A percentile compares a stretch with the other conserved stretches of the same genome.
Conservation (phyloP, 2,888 invertebrate genomes). For the Cylindroiulus punctatus region DNA sequence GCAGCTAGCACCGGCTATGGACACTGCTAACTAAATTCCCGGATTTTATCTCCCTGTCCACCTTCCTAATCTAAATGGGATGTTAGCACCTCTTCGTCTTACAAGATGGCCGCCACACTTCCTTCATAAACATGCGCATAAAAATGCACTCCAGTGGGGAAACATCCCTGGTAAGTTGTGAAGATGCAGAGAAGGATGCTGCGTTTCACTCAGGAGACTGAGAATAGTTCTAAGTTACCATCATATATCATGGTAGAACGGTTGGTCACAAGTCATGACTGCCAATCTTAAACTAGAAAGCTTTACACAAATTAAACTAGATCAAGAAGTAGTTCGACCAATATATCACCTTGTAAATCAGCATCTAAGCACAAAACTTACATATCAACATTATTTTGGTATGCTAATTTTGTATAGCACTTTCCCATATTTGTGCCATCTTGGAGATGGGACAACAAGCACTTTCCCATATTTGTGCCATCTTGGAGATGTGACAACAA, state of each 20-base stretch:
- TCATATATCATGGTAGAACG: not conserved
- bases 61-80: constrained; percentile 48
- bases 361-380: no score
- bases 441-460: no score
- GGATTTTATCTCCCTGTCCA: constrained; percentile 6
- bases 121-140: not conserved
- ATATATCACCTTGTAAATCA: no score
- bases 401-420: no score
- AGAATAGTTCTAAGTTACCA: not conserved
- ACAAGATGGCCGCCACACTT: not conserved
- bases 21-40: constrained; percentile 40
- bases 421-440: no score
- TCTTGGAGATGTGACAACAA: not conserved
- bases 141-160: not conserved
- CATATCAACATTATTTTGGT: no score
- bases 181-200: not conserved
- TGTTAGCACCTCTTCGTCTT: constrained; percentile 37
- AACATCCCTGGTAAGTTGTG: not conserved
- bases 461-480: no score
- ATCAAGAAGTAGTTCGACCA: no score
- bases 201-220: no score
- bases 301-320: no score
- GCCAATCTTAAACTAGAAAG: no score
- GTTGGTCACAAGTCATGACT: no score
- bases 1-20: constrained; percentile 5